Base-by-base conservation (phyloP, 2,797 vertebrate species). In the Crax fasciolata region DNA sequence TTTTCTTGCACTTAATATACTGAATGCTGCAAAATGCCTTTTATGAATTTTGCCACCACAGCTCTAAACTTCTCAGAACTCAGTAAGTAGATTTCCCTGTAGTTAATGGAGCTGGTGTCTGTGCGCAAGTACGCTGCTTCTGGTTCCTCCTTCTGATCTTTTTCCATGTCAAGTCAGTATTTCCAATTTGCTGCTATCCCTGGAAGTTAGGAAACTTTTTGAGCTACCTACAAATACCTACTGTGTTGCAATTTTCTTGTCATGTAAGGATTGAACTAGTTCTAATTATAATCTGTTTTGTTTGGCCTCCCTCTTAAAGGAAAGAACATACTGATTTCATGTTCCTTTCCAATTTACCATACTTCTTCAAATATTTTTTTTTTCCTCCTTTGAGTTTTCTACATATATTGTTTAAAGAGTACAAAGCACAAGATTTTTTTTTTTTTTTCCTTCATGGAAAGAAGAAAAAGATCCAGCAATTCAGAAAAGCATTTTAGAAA, bases 171-270 rank as follows among this genome's bases (percentile, higher is more conserved):
- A 93, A 84, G 41, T 68, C 70, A 91, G 92, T 86, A 49, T 90
- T 96, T 90, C 96, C 54, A 89, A 89, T 94, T 97, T 78, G 68
- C 82, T 93, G 18, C 32, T 15, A 15, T 85, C 68, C 46, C 61
- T 77, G 84, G 79, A 87, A 96, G 75, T 89, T 82, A 93, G 61
- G 78, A 96, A 93, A 85, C 89, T 95, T 96, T 90, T 89, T 90
- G 71, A 90, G 74, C 94, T 96, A 76, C 82, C 28, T 88, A 85
- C 89, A 96, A 93, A 96, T 96, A 97, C 95, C 93, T 96, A 89
- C 81, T 93, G 80, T 75, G 89, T 96, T 97, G 90, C 94, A 97
- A 96, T 97, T 97, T 98, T 96, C 90, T 97, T 97, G 80, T 97
- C 94, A 87, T 67, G 90, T 90, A 87, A 94, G 75, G 57, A 79